phyloP scores from a whole-genome alignment of 2,797 vertebrate species.

The Leucoraja ocellata region DNA sequence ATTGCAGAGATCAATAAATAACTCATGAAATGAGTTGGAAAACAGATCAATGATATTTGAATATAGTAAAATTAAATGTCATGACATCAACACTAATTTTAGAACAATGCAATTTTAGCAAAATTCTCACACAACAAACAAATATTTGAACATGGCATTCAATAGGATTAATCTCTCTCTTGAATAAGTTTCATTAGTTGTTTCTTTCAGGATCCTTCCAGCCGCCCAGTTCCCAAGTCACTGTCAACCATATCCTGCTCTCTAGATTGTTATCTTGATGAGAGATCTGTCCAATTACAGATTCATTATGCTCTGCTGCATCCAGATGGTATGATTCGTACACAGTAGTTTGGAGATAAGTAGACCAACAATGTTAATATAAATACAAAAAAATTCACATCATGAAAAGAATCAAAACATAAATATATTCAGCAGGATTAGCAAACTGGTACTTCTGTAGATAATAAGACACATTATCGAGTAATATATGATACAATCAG shows the following conservation, averaged over 20 bases:
- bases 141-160: neutral
- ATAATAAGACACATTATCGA: neutral
- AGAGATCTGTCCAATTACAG: neutral
- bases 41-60: too few species aligned
- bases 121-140: neutral
- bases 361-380: neutral
- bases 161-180: neutral
- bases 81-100: neutral
- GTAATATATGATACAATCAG: neutral
- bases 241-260: neutral
- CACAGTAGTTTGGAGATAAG: neutral
- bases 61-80: too few species aligned
- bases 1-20: neutral
- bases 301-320: constrained; percentile 8
- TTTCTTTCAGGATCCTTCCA: neutral
- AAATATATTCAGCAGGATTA: neutral
- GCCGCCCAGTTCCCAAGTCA: neutral
- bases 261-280: neutral
- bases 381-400: neutral
- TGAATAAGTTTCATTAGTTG: neutral
- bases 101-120: neutral
- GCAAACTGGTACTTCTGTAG: neutral
- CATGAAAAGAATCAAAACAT: neutral
- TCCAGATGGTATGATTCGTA: constrained; percentile 18
- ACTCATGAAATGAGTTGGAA: neutral